Evolutionary conservation across 2,113 vertebrate genomes (phyloP).

Genomic region (Turdus rufiventris): DNA sequence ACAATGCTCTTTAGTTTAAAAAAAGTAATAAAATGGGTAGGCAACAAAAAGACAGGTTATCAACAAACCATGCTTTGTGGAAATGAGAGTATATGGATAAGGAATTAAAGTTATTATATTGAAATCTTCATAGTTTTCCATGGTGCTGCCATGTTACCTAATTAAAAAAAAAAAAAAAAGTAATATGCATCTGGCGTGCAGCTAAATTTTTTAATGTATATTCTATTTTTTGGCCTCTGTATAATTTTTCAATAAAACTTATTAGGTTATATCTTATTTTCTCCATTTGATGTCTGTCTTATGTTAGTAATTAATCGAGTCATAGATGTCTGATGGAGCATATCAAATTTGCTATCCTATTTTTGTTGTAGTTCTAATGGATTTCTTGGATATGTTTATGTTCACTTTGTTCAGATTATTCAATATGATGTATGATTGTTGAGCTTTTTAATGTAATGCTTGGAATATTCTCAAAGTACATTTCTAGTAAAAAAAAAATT

Average conservation of each 20-base stretch:
- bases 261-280: constrained; percentile 14
- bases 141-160: background rate
- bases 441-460: background rate
- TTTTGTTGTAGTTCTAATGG: background rate
- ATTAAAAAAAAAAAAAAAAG: background rate
- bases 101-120: background rate
- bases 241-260: background rate
- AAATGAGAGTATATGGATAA: background rate
- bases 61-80: background rate
- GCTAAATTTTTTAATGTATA: background rate
- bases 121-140: background rate
- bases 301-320: constrained; percentile 34
- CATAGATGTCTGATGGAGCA: background rate
- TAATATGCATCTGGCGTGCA: background rate
- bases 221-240: background rate
- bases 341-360: constrained; percentile 19
- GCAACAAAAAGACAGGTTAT: fast-evolving
- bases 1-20: background rate
- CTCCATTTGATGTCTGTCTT: constrained; percentile 26
- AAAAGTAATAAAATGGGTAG: background rate
- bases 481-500: background rate
- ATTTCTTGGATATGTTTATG: background rate
- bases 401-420: constrained; percentile 13
- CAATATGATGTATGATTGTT: background rate
- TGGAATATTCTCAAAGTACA: constrained; percentile 1